Base-by-base conservation (phyloP, 2,797 vertebrate genomes). In the Podarcis lilfordi region DNA sequence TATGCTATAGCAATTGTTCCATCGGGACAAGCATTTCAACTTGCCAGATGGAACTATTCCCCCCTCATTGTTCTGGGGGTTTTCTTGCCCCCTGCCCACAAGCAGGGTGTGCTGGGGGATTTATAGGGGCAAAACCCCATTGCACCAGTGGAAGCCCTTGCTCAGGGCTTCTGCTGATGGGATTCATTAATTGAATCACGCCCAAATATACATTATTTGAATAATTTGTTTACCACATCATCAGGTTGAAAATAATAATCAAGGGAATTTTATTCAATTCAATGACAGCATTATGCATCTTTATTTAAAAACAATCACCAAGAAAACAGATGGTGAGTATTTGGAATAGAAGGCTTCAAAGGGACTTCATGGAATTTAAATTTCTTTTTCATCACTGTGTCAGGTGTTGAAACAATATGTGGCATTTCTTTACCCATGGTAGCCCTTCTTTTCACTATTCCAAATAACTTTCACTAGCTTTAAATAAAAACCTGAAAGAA, bases 341-440 rank as follows among this genome's bases (percentile, higher is more conserved):
- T 86, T 93, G 40, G 5, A 89, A 93, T 86, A 29, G 2, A 69
- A 88, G 87, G 85, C 89, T 13, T 72, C 1, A 87, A 85, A 86
- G 0, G 40, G 77, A 55, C 50, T 88, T 88, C 72, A 50, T 43
- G 1, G 23, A 6, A 0, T 1, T 32, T 11, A 43, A 72, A 6
- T 91, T 86, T 87, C 84, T 72, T 84, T 1, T 37, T 82, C 50
- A 35, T 74, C 8, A 83, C 86, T 90, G 84, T 1, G 0, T 2
- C 25, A 66, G 69, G 21, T 27, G 90, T 75, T 64, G 89, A 81
- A 85, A 86, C 3, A 45, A n/a, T 11, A 64, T 80, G 19, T 37
- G 1, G 23, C 6, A 75, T 88, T 82, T 90, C 69, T 55, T 5
- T 87, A 9, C 87, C 43, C 82, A 88, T 82, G 19, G 0, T 89